Conservation (phyloP, 2,113 vertebrate species). For the Ovis canadensis region DNA sequence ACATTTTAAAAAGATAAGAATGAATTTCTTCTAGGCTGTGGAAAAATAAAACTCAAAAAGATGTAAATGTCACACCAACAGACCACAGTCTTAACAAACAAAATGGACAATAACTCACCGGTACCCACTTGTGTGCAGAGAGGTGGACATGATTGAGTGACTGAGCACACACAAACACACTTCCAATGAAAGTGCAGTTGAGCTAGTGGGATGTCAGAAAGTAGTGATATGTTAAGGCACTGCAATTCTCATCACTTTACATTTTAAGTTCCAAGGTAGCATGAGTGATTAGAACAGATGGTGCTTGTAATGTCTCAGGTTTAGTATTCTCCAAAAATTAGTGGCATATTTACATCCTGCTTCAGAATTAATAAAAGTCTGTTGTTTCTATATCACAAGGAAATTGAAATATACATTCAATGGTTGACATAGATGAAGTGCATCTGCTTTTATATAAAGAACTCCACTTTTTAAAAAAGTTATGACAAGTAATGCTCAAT, state of each 20-base stretch:
- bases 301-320: background rate
- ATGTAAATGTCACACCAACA: background rate
- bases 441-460: background rate
- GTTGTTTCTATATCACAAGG: background rate
- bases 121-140: background rate
- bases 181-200: background rate
- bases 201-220: background rate
- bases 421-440: background rate
- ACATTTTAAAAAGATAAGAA: background rate
- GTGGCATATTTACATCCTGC: background rate
- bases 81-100: background rate
- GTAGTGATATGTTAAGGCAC: background rate
- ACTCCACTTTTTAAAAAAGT: background rate
- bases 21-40: background rate
- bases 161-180: background rate
- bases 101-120: background rate
- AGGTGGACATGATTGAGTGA: background rate
- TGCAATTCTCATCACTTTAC: background rate
- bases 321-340: background rate
- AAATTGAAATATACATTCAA: background rate
- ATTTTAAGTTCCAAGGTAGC: background rate
- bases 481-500: background rate
- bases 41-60: background rate
- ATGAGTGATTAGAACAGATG: background rate
- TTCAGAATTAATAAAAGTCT: slow-evolving; percentile 23